A percentile compares a stretch with the other conserved stretches of the same genome.
These are phyloP conservation scores for Halichoeres trimaculatus DNA, from an alignment of 2,113 vertebrate species.

Conservation along the genomic window DNA sequence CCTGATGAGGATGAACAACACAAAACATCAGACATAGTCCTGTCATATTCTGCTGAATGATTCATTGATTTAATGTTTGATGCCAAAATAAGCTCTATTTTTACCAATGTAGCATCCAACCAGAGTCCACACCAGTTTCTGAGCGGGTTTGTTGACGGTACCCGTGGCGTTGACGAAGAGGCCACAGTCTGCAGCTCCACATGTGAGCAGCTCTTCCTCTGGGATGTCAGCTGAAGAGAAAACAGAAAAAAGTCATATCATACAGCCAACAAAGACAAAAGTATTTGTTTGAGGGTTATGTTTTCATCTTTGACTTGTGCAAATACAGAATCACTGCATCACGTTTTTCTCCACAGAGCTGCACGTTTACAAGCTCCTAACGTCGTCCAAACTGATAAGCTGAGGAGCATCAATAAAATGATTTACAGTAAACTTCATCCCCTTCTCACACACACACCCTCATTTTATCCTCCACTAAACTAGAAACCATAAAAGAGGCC, in stretches of 20 bases:
- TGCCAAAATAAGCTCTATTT: not conserved
- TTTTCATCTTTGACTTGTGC: no score
- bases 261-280: no score
- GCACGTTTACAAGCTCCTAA: not conserved
- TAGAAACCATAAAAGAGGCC: not conserved
- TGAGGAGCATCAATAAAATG: conserved; percentile 8
- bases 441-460: not conserved
- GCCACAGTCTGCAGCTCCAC: conserved; percentile 87
- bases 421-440: not conserved
- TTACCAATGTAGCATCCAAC: conserved; percentile 93
- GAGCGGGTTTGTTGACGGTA: conserved; percentile 75
- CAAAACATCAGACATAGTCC: not conserved
- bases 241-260: not conserved
- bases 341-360: conserved; percentile 10
- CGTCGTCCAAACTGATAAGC: conserved; percentile 35
- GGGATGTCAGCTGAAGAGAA: conserved; percentile 74
- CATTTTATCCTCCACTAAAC: not conserved
- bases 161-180: conserved; percentile 28
- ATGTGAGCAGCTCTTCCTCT: conserved; percentile 81
- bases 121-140: conserved; percentile 85
- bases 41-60: not conserved
- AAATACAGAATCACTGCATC: not conserved
- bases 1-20: conserved; percentile 73
- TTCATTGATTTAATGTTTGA: not conserved
- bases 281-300: no score